These are phyloP conservation scores for Ferrisia virgata DNA, from an alignment of 2,888 invertebrate genomes.

Conservation along the genomic window DNA sequence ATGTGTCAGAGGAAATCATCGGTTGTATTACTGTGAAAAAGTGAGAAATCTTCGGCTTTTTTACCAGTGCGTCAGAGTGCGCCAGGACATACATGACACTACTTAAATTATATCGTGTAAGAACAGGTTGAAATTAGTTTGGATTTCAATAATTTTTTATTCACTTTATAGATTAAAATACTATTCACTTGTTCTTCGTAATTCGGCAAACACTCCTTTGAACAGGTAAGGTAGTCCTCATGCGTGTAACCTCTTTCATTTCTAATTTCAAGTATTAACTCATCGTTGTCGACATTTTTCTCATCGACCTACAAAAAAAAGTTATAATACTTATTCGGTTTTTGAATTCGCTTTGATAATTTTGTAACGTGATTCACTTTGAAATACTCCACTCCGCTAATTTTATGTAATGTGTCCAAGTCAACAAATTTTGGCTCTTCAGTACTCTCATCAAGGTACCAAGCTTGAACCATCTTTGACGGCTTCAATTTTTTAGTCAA, in stretches of 20 bases:
- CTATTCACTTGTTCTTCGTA: slow-evolving; percentile 77
- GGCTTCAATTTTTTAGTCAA: too few species aligned
- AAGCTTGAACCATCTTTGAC: slow-evolving; percentile 50
- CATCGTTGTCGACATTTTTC: slow-evolving; percentile 63
- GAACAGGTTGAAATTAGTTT: too few species aligned
- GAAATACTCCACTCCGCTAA: slow-evolving; percentile 86
- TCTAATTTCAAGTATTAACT: slow-evolving; percentile 66
- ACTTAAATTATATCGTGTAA: too few species aligned
- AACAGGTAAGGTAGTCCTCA: slow-evolving; percentile 80
- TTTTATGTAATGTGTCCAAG: slow-evolving; percentile 64
- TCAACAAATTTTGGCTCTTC: slow-evolving; percentile 68
- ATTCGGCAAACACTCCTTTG: slow-evolving; percentile 73
- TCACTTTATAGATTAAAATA: too few species aligned
- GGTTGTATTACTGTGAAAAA: too few species aligned
- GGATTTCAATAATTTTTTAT: too few species aligned
- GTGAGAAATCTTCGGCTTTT: too few species aligned
- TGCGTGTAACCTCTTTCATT: slow-evolving; percentile 75
- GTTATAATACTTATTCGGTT: not conserved
- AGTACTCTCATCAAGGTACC: slow-evolving; percentile 50
- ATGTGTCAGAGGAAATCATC: too few species aligned
- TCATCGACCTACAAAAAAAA: slow-evolving; percentile 60
- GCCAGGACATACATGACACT: too few species aligned
- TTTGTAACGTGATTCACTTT: slow-evolving; percentile 63
- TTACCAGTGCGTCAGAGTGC: too few species aligned
- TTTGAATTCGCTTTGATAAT: not conserved